These are phyloP conservation scores for Passer domesticus DNA, from an alignment of 2,113 vertebrate species.

Conservation along the genomic window DNA sequence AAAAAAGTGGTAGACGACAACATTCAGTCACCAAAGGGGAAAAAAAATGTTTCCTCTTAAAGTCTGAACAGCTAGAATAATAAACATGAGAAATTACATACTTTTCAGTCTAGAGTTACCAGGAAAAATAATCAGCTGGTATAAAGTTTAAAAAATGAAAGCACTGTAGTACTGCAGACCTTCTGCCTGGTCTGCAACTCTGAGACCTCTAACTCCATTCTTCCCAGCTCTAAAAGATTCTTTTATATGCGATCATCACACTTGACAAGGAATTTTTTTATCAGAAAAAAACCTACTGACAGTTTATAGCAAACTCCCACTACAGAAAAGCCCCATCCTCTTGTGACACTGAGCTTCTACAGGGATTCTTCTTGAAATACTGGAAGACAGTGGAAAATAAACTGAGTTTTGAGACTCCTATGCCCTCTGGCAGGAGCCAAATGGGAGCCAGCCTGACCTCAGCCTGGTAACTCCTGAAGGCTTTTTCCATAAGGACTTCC, in stretches of 20 bases:
- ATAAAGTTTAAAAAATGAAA: background rate
- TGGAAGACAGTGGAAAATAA: background rate
- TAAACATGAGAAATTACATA: background rate
- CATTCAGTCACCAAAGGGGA: background rate
- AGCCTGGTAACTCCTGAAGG: background rate
- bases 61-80: background rate
- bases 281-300: background rate
- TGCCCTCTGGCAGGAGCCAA: background rate
- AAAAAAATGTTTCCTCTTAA: background rate
- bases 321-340: background rate
- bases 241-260: background rate
- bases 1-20: background rate
- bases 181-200: background rate
- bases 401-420: background rate
- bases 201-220: background rate
- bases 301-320: background rate
- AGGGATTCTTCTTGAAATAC: background rate
- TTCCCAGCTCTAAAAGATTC: background rate
- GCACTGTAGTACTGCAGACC: background rate
- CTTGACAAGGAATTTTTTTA: background rate
- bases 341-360: background rate
- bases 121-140: background rate
- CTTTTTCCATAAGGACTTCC: background rate
- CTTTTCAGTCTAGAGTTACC: background rate
- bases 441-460: background rate